A percentile compares a stretch with the other conserved stretches of the same genome.
phyloP scores from a whole-genome alignment of 2,113 vertebrate genomes.

The Tragulus kanchil region DNA sequence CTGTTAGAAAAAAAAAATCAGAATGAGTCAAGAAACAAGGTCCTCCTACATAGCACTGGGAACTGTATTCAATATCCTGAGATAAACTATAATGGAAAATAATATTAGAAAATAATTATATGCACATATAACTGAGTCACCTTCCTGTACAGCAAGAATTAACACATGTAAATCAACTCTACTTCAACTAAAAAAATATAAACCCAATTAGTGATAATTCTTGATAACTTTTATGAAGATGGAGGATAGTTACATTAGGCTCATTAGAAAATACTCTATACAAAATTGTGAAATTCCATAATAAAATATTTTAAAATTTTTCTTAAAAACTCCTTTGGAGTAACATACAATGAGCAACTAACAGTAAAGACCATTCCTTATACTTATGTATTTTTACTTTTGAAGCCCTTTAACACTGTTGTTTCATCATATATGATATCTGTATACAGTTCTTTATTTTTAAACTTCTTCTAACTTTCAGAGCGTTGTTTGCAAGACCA shows the following conservation, averaged over 20 bases:
- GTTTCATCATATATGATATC: neutral
- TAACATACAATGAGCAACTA: neutral
- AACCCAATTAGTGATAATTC: neutral
- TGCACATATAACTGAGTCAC: neutral
- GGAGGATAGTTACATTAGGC: neutral
- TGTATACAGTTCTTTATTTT: neutral
- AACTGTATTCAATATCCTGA: neutral
- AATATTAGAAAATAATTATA: neutral
- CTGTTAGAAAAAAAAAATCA: no score
- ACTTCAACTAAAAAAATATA: neutral
- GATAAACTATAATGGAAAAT: neutral
- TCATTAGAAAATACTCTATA: neutral
- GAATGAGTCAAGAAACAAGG: neutral
- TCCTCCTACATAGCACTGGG: neutral
- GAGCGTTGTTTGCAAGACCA: neutral
- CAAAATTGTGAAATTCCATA: neutral
- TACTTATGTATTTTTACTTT: neutral
- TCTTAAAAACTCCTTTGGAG: constrained; percentile 11
- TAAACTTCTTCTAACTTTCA: constrained; percentile 34
- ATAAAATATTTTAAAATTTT: neutral
- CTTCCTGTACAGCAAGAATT: neutral
- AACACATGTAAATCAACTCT: neutral
- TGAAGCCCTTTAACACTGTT: neutral
- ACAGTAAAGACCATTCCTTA: neutral
- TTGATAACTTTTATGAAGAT: neutral